phyloP scores from a whole-genome alignment of 2,113 vertebrate genomes.

The Dascyllus trimaculatus region DNA sequence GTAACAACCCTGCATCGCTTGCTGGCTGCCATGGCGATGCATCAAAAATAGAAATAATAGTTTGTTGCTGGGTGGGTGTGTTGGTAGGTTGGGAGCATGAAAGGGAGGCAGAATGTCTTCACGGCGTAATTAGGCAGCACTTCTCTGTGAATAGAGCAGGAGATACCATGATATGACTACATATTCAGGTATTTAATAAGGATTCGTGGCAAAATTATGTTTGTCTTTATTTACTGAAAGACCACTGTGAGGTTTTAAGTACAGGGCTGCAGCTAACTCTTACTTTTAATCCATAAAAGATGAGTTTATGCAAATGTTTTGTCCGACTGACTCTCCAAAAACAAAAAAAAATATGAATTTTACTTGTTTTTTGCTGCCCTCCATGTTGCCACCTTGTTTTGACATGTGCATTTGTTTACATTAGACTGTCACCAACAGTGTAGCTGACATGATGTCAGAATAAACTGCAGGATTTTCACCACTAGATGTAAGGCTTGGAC shows the following conservation, averaged over 20 bases:
- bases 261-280: too few species aligned
- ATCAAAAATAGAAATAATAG: slow-evolving; percentile 67
- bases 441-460: too few species aligned
- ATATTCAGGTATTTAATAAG: not conserved
- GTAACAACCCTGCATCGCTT: slow-evolving; percentile 64
- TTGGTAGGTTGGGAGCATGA: not conserved
- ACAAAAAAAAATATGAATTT: too few species aligned
- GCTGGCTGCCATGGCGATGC: slow-evolving; percentile 72
- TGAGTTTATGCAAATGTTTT: too few species aligned
- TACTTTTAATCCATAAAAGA: too few species aligned
- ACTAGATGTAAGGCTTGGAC: too few species aligned
- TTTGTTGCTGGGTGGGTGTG: slow-evolving; percentile 16
- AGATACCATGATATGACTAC: not conserved
- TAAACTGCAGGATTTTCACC: too few species aligned
- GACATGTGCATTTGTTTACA: too few species aligned
- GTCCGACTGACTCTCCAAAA: too few species aligned
- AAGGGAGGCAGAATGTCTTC: slow-evolving; percentile 9
- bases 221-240: not conserved
- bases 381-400: too few species aligned
- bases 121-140: slow-evolving; percentile 4
- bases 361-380: too few species aligned
- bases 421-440: too few species aligned
- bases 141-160: not conserved
- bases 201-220: not conserved
- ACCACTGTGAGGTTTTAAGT: not conserved